These are phyloP conservation scores for Numenius phaeopus DNA, from an alignment of 2,797 vertebrate genomes.

Conservation along the genomic window DNA sequence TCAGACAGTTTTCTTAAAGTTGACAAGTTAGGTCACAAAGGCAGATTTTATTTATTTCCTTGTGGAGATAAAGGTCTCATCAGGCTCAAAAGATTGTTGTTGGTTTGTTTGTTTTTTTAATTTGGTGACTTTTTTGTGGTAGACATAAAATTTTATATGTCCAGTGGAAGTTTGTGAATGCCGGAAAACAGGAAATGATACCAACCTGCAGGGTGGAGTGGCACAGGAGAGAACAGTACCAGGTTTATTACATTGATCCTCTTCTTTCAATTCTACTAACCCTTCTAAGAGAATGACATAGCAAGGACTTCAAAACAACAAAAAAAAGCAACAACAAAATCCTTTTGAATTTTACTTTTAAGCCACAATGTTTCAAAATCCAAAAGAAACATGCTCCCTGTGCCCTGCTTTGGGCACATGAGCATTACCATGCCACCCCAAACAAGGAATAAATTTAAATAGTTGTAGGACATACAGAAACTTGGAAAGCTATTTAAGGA, in stretches of 20 bases:
- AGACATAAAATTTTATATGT: not conserved
- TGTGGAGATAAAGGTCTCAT: not conserved
- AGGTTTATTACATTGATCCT: not conserved
- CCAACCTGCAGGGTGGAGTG: not conserved
- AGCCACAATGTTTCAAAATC: not conserved
- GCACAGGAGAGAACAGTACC: not conserved
- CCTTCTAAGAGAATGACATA: not conserved
- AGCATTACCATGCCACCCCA: not conserved
- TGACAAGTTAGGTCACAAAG: not conserved
- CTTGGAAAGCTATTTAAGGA: not conserved
- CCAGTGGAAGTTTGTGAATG: not conserved
- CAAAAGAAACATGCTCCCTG: not conserved
- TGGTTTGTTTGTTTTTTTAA: not conserved
- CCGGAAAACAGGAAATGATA: not conserved
- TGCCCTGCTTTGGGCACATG: not conserved
- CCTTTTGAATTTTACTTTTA: not conserved
- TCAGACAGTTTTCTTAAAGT: not conserved
- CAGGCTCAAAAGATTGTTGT: not conserved
- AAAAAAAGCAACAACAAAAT: not conserved
- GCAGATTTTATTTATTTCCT: not conserved
- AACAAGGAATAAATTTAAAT: not conserved
- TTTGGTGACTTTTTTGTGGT: not conserved
- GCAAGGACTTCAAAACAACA: not conserved
- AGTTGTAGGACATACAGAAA: not conserved
- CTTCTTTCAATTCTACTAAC: not conserved